phyloP scores from a whole-genome alignment of 2,888 invertebrate genomes.

The Drosophila quinaria region DNA sequence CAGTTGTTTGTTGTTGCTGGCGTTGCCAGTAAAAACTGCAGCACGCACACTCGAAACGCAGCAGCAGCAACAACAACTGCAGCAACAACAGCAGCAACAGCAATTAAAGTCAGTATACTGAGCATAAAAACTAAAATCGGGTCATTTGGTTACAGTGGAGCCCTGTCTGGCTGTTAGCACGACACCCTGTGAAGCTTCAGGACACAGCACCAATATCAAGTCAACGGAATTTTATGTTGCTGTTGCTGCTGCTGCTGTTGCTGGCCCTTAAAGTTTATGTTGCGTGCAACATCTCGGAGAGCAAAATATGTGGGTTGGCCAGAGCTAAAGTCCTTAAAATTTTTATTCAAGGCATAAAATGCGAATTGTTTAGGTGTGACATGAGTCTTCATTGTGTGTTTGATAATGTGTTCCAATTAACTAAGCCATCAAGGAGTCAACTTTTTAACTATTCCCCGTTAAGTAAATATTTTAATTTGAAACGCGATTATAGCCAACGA shows the following conservation, averaged over 20 bases:
- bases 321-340: slow-evolving; percentile 41
- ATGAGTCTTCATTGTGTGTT: not conserved
- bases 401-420: slow-evolving; percentile 29
- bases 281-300: slow-evolving; percentile 44
- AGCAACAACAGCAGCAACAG: slow-evolving; percentile 28
- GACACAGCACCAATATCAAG: not conserved
- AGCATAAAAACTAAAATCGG: slow-evolving; percentile 76
- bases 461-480: slow-evolving; percentile 6
- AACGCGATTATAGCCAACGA: not conserved
- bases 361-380: slow-evolving; percentile 37
- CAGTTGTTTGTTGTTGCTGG: slow-evolving; percentile 39
- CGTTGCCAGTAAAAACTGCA: slow-evolving; percentile 73
- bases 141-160: slow-evolving; percentile 60
- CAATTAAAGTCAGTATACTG: slow-evolving; percentile 50
- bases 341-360: slow-evolving; percentile 47
- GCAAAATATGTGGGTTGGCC: slow-evolving; percentile 41
- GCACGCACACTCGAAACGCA: slow-evolving; percentile 75
- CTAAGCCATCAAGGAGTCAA: slow-evolving; percentile 30
- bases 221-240: slow-evolving; percentile 19
- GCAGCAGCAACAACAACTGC: slow-evolving; percentile 43
- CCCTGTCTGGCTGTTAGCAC: slow-evolving; percentile 42
- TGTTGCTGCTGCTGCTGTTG: slow-evolving; percentile 10
- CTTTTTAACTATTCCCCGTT: slow-evolving; percentile 18
- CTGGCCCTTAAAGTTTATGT: slow-evolving; percentile 56
- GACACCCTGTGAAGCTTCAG: slow-evolving; percentile 19